These are phyloP conservation scores for Mus pahari DNA, from an alignment of 2,113 vertebrate species.

Conservation along the genomic window DNA sequence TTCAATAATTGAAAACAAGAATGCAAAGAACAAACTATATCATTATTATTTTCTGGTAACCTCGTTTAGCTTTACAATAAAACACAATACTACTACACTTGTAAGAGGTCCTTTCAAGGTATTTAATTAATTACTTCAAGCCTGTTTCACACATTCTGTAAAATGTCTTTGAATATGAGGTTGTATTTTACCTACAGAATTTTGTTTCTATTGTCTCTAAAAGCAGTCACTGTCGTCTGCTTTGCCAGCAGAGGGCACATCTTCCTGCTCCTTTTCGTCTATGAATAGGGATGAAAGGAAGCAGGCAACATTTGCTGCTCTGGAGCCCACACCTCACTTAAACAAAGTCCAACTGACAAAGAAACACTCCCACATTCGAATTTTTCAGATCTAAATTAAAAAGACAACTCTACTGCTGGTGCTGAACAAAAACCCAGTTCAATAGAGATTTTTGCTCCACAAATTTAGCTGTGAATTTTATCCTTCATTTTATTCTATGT, in stretches of 20 bases:
- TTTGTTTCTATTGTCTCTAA: slow-evolving; percentile 66
- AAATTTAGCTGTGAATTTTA: slow-evolving; percentile 6
- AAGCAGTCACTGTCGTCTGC: slow-evolving; percentile 34
- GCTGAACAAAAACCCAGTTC: neutral
- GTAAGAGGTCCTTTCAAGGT: neutral
- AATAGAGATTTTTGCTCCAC: neutral
- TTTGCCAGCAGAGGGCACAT: slow-evolving; percentile 76
- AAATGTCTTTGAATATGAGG: slow-evolving; percentile 32
- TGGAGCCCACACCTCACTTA: neutral
- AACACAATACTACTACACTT: neutral
- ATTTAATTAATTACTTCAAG: slow-evolving; percentile 29
- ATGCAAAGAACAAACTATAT: neutral
- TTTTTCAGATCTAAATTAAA: neutral
- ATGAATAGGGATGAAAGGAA: neutral
- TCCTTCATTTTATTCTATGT: neutral
- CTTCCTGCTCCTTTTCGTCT: slow-evolving; percentile 37
- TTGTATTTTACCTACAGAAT: slow-evolving; percentile 25
- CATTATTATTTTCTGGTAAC: neutral
- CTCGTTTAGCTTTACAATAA: neutral
- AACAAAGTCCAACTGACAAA: neutral
- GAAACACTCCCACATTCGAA: neutral
- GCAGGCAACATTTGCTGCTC: neutral
- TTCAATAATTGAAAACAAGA: slow-evolving; percentile 24
- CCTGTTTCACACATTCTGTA: slow-evolving; percentile 37
- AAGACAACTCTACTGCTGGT: neutral